These are phyloP conservation scores for Prionailurus bengalensis DNA, from an alignment of 2,113 vertebrate genomes.

Conservation along the genomic window DNA sequence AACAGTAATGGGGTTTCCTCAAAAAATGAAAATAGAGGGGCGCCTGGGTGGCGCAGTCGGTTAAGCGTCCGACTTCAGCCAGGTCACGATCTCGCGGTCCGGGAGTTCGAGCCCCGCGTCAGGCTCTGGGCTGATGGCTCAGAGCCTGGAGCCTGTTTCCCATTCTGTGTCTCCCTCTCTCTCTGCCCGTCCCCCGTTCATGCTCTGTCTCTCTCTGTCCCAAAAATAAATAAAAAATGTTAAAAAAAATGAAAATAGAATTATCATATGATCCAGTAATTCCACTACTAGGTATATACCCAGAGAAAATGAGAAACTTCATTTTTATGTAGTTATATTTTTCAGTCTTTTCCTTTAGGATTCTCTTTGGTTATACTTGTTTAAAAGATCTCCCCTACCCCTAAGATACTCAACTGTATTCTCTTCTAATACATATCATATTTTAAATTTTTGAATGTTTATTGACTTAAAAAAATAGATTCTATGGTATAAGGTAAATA, in stretches of 20 bases:
- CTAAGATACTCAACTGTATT: not conserved
- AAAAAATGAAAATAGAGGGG: not conserved
- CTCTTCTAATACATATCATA: slow-evolving; percentile 21
- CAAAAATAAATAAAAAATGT: too few species aligned
- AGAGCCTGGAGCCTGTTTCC: too few species aligned
- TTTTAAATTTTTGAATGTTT: slow-evolving; percentile 52
- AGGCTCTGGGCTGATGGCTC: too few species aligned
- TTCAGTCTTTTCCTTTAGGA: not conserved
- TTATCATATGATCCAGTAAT: not conserved
- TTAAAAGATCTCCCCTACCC: slow-evolving; percentile 1
- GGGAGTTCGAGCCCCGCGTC: too few species aligned
- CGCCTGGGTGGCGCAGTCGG: too few species aligned
- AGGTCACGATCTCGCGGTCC: too few species aligned
- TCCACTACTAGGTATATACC: not conserved
- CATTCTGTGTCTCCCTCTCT: too few species aligned
- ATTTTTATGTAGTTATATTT: slow-evolving; percentile 8
- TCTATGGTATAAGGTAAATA: not conserved
- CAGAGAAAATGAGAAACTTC: slow-evolving; percentile 1
- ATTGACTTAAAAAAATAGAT: slow-evolving; percentile 11
- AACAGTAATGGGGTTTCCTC: not conserved
- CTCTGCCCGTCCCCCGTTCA: too few species aligned
- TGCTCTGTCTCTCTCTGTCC: too few species aligned
- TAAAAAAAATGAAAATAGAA: not conserved
- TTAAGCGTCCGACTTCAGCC: too few species aligned
- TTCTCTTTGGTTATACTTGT: not conserved